A percentile compares a stretch with the other conserved stretches of the same genome.
These are phyloP conservation scores for Syndactyla subalaris DNA, from an alignment of 2,797 vertebrate genomes.

Conservation along the genomic window DNA sequence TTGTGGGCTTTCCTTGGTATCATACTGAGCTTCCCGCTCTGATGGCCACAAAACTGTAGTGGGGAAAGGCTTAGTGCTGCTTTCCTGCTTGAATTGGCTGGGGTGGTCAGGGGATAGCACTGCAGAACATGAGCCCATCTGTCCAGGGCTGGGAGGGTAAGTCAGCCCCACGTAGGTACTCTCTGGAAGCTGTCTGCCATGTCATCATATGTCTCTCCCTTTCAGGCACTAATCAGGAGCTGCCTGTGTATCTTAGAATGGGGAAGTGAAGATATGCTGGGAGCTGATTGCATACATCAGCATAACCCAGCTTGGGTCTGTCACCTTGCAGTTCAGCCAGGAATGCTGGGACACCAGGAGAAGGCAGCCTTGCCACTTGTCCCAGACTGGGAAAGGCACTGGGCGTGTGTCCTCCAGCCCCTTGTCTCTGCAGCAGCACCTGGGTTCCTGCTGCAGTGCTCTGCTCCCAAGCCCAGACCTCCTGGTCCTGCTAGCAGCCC, in stretches of 20 bases:
- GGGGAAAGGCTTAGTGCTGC: not conserved
- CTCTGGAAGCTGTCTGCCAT: not conserved
- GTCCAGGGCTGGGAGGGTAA: not conserved
- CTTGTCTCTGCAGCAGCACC: not conserved
- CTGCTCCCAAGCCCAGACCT: not conserved
- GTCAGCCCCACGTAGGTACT: not conserved
- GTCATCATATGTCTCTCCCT: not conserved
- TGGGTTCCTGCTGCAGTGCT: not conserved
- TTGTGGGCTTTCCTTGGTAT: not conserved
- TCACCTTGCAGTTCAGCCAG: not conserved
- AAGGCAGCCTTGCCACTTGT: not conserved
- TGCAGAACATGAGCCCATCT: not conserved
- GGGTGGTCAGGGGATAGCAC: not conserved
- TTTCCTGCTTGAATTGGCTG: not conserved
- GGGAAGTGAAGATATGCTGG: not conserved
- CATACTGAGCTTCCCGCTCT: not conserved
- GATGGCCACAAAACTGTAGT: not conserved
- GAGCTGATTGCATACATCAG: not conserved
- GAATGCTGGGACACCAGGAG: rapidly evolving
- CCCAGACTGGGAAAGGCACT: rapidly evolving
- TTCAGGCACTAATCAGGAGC: not conserved
- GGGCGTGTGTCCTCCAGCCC: not conserved
- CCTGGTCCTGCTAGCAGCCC: not conserved
- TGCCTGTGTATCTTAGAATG: not conserved
- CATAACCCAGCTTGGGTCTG: not conserved